These are phyloP conservation scores for Tetrapedia diversipes DNA, from an alignment of 2,888 invertebrate genomes.

Conservation along the genomic window DNA sequence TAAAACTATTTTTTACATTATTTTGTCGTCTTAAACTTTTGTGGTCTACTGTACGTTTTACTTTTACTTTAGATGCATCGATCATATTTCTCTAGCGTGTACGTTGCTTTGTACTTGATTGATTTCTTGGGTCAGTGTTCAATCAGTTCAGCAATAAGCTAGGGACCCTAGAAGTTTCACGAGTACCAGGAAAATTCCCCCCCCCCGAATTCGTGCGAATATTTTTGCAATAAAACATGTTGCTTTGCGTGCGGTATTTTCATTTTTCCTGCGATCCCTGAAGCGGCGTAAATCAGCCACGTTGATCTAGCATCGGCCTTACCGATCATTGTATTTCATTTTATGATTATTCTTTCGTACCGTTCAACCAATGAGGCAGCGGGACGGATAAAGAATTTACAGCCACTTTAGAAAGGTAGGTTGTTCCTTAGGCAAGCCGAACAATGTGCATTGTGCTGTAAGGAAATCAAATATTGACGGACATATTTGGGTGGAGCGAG, in stretches of 20 bases:
- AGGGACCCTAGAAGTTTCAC: no score
- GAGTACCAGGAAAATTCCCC: no score
- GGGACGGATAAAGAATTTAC: conserved; percentile 25
- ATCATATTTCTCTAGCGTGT: no score
- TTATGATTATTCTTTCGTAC: conserved; percentile 21
- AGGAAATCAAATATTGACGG: conserved; percentile 26
- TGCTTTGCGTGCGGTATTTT: not conserved
- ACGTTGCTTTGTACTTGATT: no score
- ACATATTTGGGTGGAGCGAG: conserved; percentile 5
- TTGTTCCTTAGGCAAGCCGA: conserved; percentile 5
- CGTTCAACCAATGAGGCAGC: conserved; percentile 16
- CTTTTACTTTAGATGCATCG: no score
- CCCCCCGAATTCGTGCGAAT: no score
- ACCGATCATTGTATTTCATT: conserved; percentile 26
- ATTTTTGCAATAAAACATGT: not conserved
- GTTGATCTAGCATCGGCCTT: conserved; percentile 18
- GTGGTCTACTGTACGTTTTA: no score
- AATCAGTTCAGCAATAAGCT: no score
- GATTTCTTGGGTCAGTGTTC: no score
- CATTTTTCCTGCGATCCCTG: not conserved
- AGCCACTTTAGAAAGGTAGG: conserved; percentile 23
- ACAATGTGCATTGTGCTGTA: conserved; percentile 17
- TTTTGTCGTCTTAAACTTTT: no score
- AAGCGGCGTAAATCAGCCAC: not conserved
- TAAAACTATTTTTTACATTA: no score